A percentile compares a stretch with the other conserved stretches of the same genome.
phyloP scores from a whole-genome alignment of 2,888 invertebrate genomes.

The Cenopis cana region DNA sequence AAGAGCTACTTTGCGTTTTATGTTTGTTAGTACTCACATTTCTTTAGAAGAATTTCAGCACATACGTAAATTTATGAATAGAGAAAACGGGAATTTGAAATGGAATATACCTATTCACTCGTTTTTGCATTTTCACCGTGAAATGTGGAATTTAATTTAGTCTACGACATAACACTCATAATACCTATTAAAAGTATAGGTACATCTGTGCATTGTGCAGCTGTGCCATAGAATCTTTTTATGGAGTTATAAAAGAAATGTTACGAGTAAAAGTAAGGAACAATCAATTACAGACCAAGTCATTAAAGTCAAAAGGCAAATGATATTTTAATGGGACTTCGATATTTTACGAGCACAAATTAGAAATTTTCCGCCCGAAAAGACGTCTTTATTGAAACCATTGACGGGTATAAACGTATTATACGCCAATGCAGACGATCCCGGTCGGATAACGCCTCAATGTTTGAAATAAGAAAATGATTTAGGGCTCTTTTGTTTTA shows the following conservation, averaged over 20 bases:
- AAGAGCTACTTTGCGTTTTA: conserved; percentile 32
- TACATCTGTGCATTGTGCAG: too few species aligned
- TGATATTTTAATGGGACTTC: conserved; percentile 44
- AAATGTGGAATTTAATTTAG: not conserved
- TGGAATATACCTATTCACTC: not conserved
- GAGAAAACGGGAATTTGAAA: not conserved
- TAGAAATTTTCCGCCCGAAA: conserved; percentile 64
- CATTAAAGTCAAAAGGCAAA: conserved; percentile 33
- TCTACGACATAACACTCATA: not conserved
- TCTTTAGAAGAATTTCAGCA: conserved; percentile 9
- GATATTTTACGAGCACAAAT: conserved; percentile 61
- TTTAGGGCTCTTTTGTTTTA: conserved; percentile 40
- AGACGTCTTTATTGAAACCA: conserved; percentile 57
- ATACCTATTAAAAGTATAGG: too few species aligned
- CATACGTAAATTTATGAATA: conserved; percentile 13
- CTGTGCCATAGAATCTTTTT: not conserved
- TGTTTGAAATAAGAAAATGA: conserved; percentile 32
- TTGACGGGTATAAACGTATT: conserved; percentile 45
- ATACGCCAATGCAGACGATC: conserved; percentile 29
- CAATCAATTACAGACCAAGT: conserved; percentile 20
- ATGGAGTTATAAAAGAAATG: not conserved
- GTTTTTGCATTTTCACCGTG: not conserved
- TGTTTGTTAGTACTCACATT: conserved; percentile 10
- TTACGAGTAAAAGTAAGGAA: not conserved
- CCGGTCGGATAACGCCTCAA: conserved; percentile 24